Base-by-base conservation (phyloP, 2,797 vertebrate genomes). In the Natrix natrix region DNA sequence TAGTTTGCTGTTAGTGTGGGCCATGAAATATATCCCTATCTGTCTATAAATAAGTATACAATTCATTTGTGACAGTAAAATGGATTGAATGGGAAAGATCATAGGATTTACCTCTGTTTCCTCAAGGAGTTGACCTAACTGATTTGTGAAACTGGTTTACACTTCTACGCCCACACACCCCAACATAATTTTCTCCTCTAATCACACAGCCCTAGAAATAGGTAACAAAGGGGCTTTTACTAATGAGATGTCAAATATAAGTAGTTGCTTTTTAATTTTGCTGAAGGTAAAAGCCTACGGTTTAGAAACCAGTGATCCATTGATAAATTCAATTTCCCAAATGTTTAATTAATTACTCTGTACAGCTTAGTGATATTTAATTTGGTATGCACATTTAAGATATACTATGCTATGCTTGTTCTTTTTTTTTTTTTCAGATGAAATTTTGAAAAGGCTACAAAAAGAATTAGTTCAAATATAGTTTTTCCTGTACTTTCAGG, bases 331-430 rank as follows among this genome's bases (percentile, higher is more conserved):
- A 97, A 96, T 97, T 97, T 97, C 92, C 92, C 94, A 96, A 94
- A 54, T 96, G 92, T 94, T 97, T 97, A 96, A 97, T 97, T 97
- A 96, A 97, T 97, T 96, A 96, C 95, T 93, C 32, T 95, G 91
- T 97, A 95, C n/a, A 96, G 95, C 95, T 94, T 97, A 96, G 96
- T 96, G 16, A 96, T 97, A 96, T 96, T 97, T 97, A 95, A 96
- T 96, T 96, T 95, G n/a, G 94, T 95, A 95, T 92, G 87, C 87
- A 95, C 86, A 87, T 95, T 95, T 63, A 86, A 97, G 90, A 94
- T 96, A 92, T 12, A 94, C 2, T 78, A 61, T 78, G 22, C 37
- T 94, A 59, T 78, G 26, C 43, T 93, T 95, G 88, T 92, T 86
- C 57, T 90, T 86, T 94, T 90, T 91, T n/a, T n/a, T 87, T 94